Evolutionary conservation across 2,113 vertebrate species (phyloP).

Genomic region (Sporophila hypoxantha): DNA sequence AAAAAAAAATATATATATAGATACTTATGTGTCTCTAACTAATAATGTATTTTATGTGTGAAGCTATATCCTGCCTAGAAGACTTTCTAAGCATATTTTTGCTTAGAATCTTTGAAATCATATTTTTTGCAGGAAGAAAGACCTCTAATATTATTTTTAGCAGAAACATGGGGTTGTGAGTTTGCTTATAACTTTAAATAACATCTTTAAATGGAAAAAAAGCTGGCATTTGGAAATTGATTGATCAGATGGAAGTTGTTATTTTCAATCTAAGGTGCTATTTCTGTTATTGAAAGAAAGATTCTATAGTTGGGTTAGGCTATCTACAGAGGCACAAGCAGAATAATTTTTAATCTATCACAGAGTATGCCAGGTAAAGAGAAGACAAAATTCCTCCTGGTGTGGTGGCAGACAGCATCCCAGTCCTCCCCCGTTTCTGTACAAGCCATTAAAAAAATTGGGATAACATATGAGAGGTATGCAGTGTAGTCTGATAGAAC

Average conservation of each 20-base stretch:
- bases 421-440: rapidly evolving
- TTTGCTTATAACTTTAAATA: neutral
- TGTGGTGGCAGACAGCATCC: neutral
- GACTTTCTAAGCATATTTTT: neutral
- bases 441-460: neutral
- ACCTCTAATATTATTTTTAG: neutral
- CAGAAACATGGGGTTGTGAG: neutral
- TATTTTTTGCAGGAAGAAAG: neutral
- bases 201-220: neutral
- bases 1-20: neutral
- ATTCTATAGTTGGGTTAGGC: neutral
- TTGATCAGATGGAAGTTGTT: neutral
- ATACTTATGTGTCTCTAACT: neutral
- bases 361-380: neutral
- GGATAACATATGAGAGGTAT: neutral
- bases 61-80: neutral
- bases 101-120: neutral
- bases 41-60: neutral
- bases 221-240: neutral
- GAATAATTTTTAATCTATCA: neutral
- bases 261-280: neutral
- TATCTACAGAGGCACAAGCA: neutral
- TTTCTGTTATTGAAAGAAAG: neutral
- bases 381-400: neutral
- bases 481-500: neutral